Conservation (phyloP, 1,140 invertebrate genomes). For the Aphelenchoides avenae region DNA sequence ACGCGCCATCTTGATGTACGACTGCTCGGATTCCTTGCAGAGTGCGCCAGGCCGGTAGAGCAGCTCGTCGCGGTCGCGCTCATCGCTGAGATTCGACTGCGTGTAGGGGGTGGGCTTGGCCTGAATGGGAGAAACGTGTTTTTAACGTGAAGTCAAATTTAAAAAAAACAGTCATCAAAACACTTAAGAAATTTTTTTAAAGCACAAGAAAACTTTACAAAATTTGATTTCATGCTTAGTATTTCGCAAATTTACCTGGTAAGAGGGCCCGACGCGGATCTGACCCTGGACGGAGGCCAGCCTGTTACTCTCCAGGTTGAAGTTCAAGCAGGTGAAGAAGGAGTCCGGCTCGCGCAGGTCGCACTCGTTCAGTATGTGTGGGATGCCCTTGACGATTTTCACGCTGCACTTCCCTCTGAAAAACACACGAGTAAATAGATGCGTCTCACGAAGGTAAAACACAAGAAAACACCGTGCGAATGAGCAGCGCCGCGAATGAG, state of each 20-base stretch:
- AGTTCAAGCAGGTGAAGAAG: slow-evolving; percentile 66
- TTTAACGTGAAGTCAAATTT: too few species aligned
- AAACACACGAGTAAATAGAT: slow-evolving; percentile 9
- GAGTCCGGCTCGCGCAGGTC: slow-evolving; percentile 51
- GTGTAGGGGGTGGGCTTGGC: slow-evolving; percentile 43
- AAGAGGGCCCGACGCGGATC: slow-evolving; percentile 86
- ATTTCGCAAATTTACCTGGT: slow-evolving; percentile 69
- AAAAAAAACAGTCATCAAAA: slow-evolving; percentile 6
- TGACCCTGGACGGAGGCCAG: slow-evolving; percentile 81
- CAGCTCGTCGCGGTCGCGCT: slow-evolving; percentile 50
- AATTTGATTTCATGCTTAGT: background rate
- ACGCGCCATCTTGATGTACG: slow-evolving; percentile 45
- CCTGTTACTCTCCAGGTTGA: slow-evolving; percentile 67
- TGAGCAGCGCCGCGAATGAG: too few species aligned
- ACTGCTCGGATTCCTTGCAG: slow-evolving; percentile 37
- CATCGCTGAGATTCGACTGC: slow-evolving; percentile 36
- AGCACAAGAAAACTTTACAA: background rate
- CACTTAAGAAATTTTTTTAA: slow-evolving; percentile 3
- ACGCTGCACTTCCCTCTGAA: slow-evolving; percentile 57
- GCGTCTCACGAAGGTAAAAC: background rate
- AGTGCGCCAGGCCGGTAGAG: slow-evolving; percentile 47
- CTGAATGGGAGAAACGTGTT: slow-evolving; percentile 27
- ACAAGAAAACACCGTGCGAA: background rate
- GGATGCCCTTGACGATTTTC: slow-evolving; percentile 27
- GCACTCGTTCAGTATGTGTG: slow-evolving; percentile 25